These are phyloP conservation scores for Smittia sp. DNA, from an alignment of 2,888 invertebrate genomes.

Conservation along the genomic window DNA sequence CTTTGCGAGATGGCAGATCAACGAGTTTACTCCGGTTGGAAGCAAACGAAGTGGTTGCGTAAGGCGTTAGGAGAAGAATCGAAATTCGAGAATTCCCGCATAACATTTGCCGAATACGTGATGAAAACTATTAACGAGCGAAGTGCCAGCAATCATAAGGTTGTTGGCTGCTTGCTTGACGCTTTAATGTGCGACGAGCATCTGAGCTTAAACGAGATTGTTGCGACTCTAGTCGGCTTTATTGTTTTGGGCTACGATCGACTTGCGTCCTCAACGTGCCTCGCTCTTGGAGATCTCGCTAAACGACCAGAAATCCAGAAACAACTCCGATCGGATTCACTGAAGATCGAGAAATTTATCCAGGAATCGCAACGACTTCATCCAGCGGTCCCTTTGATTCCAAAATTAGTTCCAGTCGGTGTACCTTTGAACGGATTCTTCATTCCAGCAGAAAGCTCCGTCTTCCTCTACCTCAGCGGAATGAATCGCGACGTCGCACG, in stretches of 20 bases:
- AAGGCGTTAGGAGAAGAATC: not conserved
- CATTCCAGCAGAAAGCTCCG: conserved; percentile 1
- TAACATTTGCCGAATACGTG: not conserved
- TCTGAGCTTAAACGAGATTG: not conserved
- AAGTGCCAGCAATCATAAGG: not conserved
- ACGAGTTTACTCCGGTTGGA: not conserved
- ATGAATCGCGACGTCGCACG: not conserved
- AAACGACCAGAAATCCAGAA: not conserved
- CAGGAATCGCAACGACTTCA: not conserved
- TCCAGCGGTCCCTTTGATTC: not conserved
- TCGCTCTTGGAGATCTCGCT: not conserved
- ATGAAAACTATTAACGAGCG: not conserved
- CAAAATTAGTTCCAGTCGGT: not conserved
- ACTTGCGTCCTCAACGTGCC: not conserved
- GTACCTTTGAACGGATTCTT: conserved; percentile 2
- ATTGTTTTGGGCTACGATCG: conserved; percentile 15
- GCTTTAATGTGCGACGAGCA: not conserved
- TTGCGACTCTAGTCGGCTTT: not conserved
- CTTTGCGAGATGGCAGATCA: not conserved
- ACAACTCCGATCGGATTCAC: not conserved
- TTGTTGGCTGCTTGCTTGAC: not conserved
- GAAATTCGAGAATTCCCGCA: not conserved
- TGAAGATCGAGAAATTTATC: not conserved
- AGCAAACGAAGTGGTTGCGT: not conserved
- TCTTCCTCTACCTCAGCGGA: not conserved